These are phyloP conservation scores for Mesembrinibis cayennensis DNA, from an alignment of 2,113 vertebrate genomes.

Conservation along the genomic window DNA sequence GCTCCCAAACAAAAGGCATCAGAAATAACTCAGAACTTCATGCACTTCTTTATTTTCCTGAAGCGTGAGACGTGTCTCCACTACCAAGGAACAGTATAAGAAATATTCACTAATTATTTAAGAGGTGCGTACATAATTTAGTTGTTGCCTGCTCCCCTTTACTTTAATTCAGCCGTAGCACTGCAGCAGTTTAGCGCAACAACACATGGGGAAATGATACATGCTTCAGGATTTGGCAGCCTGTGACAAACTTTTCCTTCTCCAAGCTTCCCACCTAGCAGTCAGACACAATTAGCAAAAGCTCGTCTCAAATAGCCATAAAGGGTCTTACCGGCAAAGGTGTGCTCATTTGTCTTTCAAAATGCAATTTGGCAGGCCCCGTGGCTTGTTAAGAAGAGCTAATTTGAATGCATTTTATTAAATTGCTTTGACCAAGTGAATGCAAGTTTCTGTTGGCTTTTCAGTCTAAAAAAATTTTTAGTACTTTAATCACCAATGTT, in stretches of 20 bases:
- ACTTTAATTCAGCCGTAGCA: background rate
- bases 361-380: background rate
- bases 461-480: background rate
- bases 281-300: background rate
- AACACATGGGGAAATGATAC: background rate
- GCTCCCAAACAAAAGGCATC: background rate
- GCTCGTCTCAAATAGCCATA: background rate
- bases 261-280: background rate
- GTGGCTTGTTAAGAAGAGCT: background rate
- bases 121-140: background rate
- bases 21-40: background rate
- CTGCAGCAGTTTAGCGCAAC: background rate
- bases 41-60: background rate
- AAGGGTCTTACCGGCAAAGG: background rate
- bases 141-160: slow-evolving; percentile 10
- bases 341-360: background rate
- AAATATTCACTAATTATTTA: slow-evolving; percentile 7
- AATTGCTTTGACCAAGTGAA: background rate
- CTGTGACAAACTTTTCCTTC: background rate
- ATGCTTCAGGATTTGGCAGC: background rate
- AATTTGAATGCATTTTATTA: background rate
- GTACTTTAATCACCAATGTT: background rate
- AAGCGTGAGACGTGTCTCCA: background rate
- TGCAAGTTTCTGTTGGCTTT: background rate
- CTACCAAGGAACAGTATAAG: background rate